Evolutionary conservation across 1,140 invertebrate genomes (phyloP), one percentile per base, ranked within the genome.

Genomic region (Chrysoperla carnea): DNA sequence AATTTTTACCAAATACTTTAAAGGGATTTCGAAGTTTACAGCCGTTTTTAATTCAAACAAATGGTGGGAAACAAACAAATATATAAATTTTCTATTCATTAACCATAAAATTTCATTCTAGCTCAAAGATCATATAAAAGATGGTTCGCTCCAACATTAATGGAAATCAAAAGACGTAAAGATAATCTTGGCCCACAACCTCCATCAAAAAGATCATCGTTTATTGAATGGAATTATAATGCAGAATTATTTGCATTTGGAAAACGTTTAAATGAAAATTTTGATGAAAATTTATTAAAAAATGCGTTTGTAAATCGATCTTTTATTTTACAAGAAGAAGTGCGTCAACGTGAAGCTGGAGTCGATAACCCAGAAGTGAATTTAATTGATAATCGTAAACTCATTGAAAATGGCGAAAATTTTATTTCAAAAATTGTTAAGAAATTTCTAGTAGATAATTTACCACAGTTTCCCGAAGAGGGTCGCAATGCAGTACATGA

Each of bases 161-260:
- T 43, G 14, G 63, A 58, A 50, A 43, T 76, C 27, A 59, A 64
- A 17, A 52, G 15, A 0, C 57, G 64, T 13, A 68, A 67, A 46
- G 54, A 52, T n/a, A 54, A 45, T 40, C 23, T 60, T 12, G 54
- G 48, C 1, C 55, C 59, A 0, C 48, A 62, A 40, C 51, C 56
- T 12, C 55, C 59, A 40, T 37, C 44, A 14, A 63, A 62, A 4
- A 67, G 84, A 33, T 77, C 70, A 28, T 66, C 66, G 29, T 85
- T 70, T 53, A 41, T 81, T 8, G 84, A 88, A 49, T 88, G 84
- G 90, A 94, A 94, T 59, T 81, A 88, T 57, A 71, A 81, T 48
- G 73, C 85, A 0, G 92, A 96, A 66, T 44, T 94, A 12, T 93
- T 69, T 68, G 83, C 88, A 5, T 94, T 95, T 68, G 79, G 78